Evolutionary conservation across 2,113 vertebrate genomes (phyloP), one percentile per base, ranked within the genome.

Genomic region (Perca schrenkii): DNA sequence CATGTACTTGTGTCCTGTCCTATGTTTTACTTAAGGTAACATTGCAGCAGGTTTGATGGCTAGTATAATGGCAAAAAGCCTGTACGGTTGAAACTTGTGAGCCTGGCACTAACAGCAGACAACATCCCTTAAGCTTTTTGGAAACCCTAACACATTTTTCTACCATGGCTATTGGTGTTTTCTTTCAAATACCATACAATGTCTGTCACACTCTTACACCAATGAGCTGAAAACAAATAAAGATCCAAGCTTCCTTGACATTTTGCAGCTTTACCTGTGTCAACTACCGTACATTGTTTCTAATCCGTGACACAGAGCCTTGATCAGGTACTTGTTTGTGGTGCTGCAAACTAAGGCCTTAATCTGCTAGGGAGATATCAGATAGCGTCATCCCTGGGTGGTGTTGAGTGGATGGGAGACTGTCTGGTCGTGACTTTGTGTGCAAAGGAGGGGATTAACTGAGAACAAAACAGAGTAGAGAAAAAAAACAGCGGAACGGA

Each of bases 291-390:
- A 72, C 82, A 87, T 89, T 79, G 79, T 92, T 90, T 91, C 86
- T 84, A 93, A 94, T 94, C 94, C 89, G 84, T 84, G 90, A 92
- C 91, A 88, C 74, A 50, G 82, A 66, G 90, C 77, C 92, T 84
- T 83, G 89, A 94, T 94, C 93, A 94, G 90, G 92, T 84, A 89
- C 91, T 88, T 94, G 93, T 93, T 92, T 89, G 89, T 91, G 88
- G 82, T 25, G 69, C 82, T 73, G 90, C 74, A 90, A 89, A 91
- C 90, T 78, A 80, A 91, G 63, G 84, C 83, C 68, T 80, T 94
- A 91, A 94, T 94, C 93, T 93, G 88, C 78, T 61, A 36, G 46
- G 74, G 83, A 84, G 82, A 89, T 85, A 85, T 85, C 79, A 69
- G 74, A 76, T 83, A 67, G 84, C 89, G 87, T 77, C 86, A 87